Base-by-base conservation (phyloP, 2,888 invertebrate species). In the Synanthedon andrenaeformis region DNA sequence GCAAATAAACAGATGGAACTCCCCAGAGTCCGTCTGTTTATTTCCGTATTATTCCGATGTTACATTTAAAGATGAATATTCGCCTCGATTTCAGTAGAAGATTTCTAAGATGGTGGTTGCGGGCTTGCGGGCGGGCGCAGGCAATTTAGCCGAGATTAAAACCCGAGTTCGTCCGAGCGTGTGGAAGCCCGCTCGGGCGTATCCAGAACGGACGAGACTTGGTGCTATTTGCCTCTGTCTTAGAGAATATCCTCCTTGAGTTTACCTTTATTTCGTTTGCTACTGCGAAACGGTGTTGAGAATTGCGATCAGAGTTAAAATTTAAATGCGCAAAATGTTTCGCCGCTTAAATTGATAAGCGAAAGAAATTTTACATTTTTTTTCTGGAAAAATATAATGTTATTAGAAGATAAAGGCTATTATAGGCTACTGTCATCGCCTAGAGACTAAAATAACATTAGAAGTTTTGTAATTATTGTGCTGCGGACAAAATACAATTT, bases 61-160 rank as follows among this genome's bases (percentile, higher is more conserved):
- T 10, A 35, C 35, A 10, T 35, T 35, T 35, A 35, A 35, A 35
- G 10, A 35, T 10, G 35, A 35, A 10, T 35, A 35, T 35, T 45
- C 45, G 45, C 12, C 13, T 1, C 45, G 8, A 12, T 45, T 45
- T n/a, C 10, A 35, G 8, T 35, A 5, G 11, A 45, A 45, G 11
- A 6, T 45, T 45, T 45, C n/a, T 12, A 35, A 35, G 35, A 35
- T 35, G 35, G 35, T 35, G 35, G 35, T 35, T 35, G 35, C 35
- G 49, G 8, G 23, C 51, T 51, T 17, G 51, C 11, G n/a, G 51
- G 64, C 67, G 67, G 58, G 55, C 54, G 53, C 55, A 66, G 67
- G 73, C 72, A 75, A 75, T 75, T 73, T 73, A 62, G 61, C 63
- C 65, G 62, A 74, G 74, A 75, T 75, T 75, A 73, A 75, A 51